phyloP scores from a whole-genome alignment of 1,140 invertebrate species.

The Procambarus clarkii region DNA sequence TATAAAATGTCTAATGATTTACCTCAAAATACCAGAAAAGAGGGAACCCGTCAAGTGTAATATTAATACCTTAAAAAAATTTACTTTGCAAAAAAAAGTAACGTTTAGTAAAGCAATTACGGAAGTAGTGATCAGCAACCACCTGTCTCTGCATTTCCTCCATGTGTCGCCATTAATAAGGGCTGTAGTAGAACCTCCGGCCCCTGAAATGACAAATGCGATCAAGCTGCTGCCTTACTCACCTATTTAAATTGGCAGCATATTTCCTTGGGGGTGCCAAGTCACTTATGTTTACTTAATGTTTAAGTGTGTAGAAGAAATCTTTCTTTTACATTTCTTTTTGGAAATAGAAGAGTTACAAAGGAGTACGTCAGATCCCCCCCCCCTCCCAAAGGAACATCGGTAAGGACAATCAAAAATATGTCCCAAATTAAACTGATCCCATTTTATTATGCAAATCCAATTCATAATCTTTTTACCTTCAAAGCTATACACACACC shows the following conservation, averaged over 20 bases:
- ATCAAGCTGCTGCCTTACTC: conserved; percentile 26
- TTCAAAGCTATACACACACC: no score
- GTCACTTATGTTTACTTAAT: background rate
- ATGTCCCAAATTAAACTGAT: no score
- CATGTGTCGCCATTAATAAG: conserved; percentile 33
- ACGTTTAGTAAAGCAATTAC: background rate
- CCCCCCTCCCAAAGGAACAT: no score
- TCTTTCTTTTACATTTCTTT: no score
- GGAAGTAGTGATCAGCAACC: conserved; percentile 12
- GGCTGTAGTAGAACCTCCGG: conserved; percentile 52
- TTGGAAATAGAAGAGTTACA: no score
- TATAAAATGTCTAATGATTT: background rate
- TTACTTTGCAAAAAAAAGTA: background rate
- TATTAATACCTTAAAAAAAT: background rate
- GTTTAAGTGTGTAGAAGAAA: no score
- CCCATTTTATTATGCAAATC: no score
- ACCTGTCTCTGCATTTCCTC: conserved; percentile 10
- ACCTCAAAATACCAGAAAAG: conserved; percentile 7
- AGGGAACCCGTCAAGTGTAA: background rate
- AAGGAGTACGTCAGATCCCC: no score
- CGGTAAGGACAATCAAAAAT: no score
- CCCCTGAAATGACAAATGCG: conserved; percentile 56
- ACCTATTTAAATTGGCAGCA: background rate
- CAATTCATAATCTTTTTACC: no score
- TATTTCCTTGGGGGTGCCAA: background rate